These are phyloP conservation scores for Patella vulgata DNA, from an alignment of 1,140 invertebrate genomes.

Conservation along the genomic window DNA sequence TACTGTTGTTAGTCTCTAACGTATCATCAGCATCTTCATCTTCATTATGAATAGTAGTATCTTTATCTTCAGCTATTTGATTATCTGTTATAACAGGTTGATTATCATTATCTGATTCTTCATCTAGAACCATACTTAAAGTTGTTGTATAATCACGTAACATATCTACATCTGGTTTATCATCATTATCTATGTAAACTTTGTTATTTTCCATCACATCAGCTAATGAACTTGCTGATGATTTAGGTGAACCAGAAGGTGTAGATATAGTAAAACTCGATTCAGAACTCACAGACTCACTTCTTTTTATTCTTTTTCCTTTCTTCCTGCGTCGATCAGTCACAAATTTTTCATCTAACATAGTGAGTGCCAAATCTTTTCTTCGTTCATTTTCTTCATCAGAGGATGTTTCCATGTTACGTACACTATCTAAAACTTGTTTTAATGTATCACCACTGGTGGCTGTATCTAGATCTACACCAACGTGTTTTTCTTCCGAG, in stretches of 20 bases:
- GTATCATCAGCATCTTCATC: constrained; percentile 5
- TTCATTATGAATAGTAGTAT: not conserved
- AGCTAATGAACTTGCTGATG: constrained; percentile 48
- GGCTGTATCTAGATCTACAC: not conserved
- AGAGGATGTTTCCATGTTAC: constrained; percentile 25
- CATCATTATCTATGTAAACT: constrained; percentile 35
- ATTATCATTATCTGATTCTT: constrained; percentile 29
- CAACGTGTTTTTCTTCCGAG: not conserved
- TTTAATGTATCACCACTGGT: constrained; percentile 29
- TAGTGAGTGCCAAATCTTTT: constrained; percentile 27
- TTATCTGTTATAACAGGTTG: constrained; percentile 11
- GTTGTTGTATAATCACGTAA: constrained; percentile 50
- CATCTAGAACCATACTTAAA: constrained; percentile 48
- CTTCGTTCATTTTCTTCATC: constrained; percentile 24
- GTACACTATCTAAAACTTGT: constrained; percentile 27
- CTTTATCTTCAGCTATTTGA: not conserved
- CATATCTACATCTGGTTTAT: constrained; percentile 54
- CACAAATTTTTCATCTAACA: constrained; percentile 58
- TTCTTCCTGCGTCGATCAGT: constrained; percentile 37
- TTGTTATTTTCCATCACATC: constrained; percentile 43
- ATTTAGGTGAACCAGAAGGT: constrained; percentile 44
- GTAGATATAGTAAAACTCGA: constrained; percentile 58
- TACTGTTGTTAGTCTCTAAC: constrained; percentile 29
- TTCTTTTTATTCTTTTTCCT: constrained; percentile 22
- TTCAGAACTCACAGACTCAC: constrained; percentile 37